phyloP scores from a whole-genome alignment of 2,113 vertebrate genomes.

The Zapus hudsonius region DNA sequence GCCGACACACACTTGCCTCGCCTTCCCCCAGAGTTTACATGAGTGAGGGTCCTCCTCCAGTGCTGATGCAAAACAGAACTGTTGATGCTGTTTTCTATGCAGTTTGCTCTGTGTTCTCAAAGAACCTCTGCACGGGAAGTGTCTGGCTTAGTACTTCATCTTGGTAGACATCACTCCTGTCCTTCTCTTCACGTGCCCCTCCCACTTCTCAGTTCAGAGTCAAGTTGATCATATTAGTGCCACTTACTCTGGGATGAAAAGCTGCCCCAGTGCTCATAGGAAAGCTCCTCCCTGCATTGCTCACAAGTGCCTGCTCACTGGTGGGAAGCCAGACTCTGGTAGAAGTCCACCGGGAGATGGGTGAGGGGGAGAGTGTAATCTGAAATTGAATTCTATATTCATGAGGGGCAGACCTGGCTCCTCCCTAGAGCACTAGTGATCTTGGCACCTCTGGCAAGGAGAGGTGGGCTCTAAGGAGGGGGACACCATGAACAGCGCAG shows the following conservation, averaged over 20 bases:
- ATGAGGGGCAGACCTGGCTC: too few species aligned
- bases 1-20: background rate
- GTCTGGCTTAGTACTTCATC: background rate
- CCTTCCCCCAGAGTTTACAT: background rate
- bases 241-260: background rate
- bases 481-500: background rate
- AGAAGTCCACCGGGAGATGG: background rate
- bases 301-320: background rate
- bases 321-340: background rate
- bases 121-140: background rate
- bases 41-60: background rate
- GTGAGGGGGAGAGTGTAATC: background rate
- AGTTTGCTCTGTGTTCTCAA: constrained; percentile 24
- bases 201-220: background rate
- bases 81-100: background rate
- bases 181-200: background rate
- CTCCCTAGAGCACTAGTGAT: background rate
- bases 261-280: background rate
- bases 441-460: background rate
- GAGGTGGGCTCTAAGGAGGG: background rate
- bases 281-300: background rate
- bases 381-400: background rate
- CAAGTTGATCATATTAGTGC: background rate
- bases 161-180: background rate
- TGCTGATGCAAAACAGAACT: background rate